Evolutionary conservation across 2,888 invertebrate species (phyloP), one percentile per base, ranked within the genome.

Genomic region (Alentia gelatinosa): DNA sequence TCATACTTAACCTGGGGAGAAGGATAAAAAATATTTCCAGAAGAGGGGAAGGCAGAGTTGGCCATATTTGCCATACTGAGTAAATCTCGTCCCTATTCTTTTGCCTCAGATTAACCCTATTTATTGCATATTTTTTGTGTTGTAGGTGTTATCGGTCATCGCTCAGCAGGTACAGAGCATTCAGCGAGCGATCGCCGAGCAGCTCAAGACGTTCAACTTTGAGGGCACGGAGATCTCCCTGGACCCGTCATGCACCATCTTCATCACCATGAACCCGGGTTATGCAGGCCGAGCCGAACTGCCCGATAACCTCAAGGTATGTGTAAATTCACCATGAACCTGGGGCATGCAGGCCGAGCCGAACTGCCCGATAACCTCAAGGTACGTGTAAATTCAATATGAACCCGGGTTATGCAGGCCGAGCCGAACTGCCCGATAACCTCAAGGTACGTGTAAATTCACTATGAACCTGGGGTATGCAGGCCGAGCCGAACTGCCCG

Each of bases 391-490:
- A n/a, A n/a, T n/a, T 96, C 91, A 96, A 96, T 33, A 96, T 96
- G 96, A 96, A 96, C 93, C 96, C 96, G 42, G 96, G 96, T 26
- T 96, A 96, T 92, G 96, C 96, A 5, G 96, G 96, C 12, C 93
- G 96, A 56, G 95, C 96, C 5, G 96, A 96, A 91, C 95, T 96
- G 40, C 96, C 96, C 12, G 96, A 96, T 93, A 96, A 96, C 92
- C 94, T 96, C 84, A 96, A 96, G 94, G 96, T 95, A 30, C 23
- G 79, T 79, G 1, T n/a, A n/a, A n/a, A n/a, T n/a, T 96, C 91
- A 96, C 96, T 33, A 96, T 96, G 96, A 96, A 96, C 93, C 96
- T 96, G 42, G 96, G 96, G 26, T 96, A 96, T 92, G 96, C 96
- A 5, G 96, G 96, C 12, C 93, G 96, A 56, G 95, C 96, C 5